Evolutionary conservation across 1,140 invertebrate genomes (phyloP).

Genomic region (Leptinotarsa lineolata): DNA sequence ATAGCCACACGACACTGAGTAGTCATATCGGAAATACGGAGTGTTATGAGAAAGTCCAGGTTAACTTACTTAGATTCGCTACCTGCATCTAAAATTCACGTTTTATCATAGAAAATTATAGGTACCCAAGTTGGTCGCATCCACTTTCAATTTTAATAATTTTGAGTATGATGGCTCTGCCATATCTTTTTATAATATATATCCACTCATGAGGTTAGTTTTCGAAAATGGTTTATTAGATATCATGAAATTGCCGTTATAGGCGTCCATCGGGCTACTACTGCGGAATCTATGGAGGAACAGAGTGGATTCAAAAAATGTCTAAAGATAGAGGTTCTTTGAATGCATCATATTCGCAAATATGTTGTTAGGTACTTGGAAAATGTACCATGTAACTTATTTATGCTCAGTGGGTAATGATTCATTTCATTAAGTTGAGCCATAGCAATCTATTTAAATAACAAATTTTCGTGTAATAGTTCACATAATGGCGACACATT

Average conservation of each 20-base stretch:
- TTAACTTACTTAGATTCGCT: background rate
- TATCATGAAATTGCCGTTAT: background rate
- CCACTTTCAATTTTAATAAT: slow-evolving; percentile 4
- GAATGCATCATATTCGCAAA: too few relatives aligned
- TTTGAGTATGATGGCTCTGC: slow-evolving; percentile 9
- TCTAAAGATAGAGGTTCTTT: too few relatives aligned
- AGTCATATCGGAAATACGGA: slow-evolving; percentile 2
- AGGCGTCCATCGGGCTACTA: background rate
- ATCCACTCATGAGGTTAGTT: background rate
- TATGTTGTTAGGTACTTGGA: too few relatives aligned
- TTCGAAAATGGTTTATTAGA: background rate
- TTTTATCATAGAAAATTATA: slow-evolving; percentile 16
- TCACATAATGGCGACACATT: too few relatives aligned
- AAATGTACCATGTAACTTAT: too few relatives aligned
- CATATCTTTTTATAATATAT: background rate
- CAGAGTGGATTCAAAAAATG: too few relatives aligned
- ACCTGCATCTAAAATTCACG: slow-evolving; percentile 4
- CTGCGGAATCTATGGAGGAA: background rate
- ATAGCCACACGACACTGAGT: background rate
- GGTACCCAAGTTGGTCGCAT: background rate
- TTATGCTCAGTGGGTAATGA: too few relatives aligned
- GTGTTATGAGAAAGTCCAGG: slow-evolving; percentile 9
- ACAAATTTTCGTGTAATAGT: too few relatives aligned
- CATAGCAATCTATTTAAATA: too few relatives aligned
- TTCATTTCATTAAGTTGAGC: too few relatives aligned